Evolutionary conservation across 53 echinoderm and acorn worm species (phyloP), one percentile per base, ranked within the genome.

Genomic region (Antedon mediterranea): DNA sequence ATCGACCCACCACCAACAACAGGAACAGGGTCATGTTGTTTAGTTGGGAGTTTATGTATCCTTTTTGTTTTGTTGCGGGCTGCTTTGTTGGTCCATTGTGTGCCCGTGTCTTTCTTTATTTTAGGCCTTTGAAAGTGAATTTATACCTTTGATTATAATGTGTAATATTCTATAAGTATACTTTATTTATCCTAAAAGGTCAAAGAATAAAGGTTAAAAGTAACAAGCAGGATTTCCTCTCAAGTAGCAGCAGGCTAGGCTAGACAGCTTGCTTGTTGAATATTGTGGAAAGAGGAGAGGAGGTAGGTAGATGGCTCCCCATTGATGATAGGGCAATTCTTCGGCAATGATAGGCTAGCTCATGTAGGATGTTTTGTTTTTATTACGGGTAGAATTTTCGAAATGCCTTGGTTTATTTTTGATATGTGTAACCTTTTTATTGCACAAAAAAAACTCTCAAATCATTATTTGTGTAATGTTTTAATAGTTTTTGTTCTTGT

Each of bases 1-100:
- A 57, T 57, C 57, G 57, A 57, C 57, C 57, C n/a, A n/a, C n/a
- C n/a, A n/a, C n/a, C n/a, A n/a, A n/a, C 57, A 57, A 57, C 57
- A 57, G 57, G 57, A 57, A 57, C 57, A 57, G 57, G 57, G 57
- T 57, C 57, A 57, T 57, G 57, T 57, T 57, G 57, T 57, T n/a
- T n/a, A n/a, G n/a, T n/a, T n/a, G n/a, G n/a, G n/a, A n/a, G n/a
- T n/a, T 57, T 57, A 57, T 57, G 57, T 23, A 57, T 57, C 57
- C 57, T 57, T 57, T 57, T 57, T 57, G 57, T 57, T 37, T 57
- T 57, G 57, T 57, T 57, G 20, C 57, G 57, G 57, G 57, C 57
- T 57, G 57, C 57, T 57, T 57, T 57, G 57, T 57, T 57, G 57
- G 9, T 23, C 57, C 2, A 57, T 57, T 3, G 23, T 41, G 41